Base-by-base conservation (phyloP, 2,888 invertebrate genomes). In the Archips crataeganus region DNA sequence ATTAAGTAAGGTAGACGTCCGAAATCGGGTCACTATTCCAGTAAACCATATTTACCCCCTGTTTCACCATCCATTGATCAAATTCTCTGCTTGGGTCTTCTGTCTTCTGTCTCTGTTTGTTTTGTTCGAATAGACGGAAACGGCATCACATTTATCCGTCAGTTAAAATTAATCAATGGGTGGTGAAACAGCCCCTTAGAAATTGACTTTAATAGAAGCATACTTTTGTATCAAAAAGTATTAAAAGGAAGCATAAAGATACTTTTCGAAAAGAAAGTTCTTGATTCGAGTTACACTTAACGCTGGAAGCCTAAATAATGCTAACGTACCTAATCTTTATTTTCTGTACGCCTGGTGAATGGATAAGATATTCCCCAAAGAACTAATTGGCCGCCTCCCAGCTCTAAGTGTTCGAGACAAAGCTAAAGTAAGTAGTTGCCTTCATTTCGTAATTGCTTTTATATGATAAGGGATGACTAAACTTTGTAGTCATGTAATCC, bases 321-420 rank as follows among this genome's bases (percentile, higher is more conserved):
- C 10, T 59, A 6, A 34, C 36, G 70, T 64, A 23, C 23, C 23
- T 23, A 59, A 71, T 64, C 60, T 66, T 71, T 71, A 60, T 11
- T 60, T 36, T 59, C 32, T 51, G 39, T 51, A 71, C 71, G 51
- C 51, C 39, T 34, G 60, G n/a, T 10, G 60, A 66, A 61, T 61
- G 49, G 64, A 47, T 60, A 65, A 65, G 61, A 61, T 51, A 51
- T 67, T 67, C 15, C 47, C 60, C 67, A 54, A 67, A 57, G 61
- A 66, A 62, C 61, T 67, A 72, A 62, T 67, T 57, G 67, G 71
- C 62, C 15, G 54, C 51, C 15, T 45, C 66, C 61, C 61, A 59
- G 49, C 13, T 15, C 34, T 45, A 61, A 72, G 45, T 67, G 61
- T 45, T 71, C 45, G 10, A 10, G 32, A n/a, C 15, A 15, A 54